Evolutionary conservation across 2,797 vertebrate species (phyloP), one percentile per base, ranked within the genome.

Genomic region (Craterocephalus amniculus): DNA sequence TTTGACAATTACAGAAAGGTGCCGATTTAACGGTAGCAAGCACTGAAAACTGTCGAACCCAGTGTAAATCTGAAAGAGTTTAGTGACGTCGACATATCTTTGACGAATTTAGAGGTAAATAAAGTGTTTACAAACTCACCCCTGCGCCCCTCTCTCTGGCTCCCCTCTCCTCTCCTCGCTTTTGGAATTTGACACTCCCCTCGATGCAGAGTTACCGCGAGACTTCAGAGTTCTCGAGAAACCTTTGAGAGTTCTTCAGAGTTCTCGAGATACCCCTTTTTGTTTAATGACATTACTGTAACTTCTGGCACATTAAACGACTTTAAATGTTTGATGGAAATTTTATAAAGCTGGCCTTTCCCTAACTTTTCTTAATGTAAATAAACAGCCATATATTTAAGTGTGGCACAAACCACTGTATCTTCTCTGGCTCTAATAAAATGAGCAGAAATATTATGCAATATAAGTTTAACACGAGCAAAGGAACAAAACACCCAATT

Each of bases 91-190:
- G 76, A 70, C 48, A 70, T n/a, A 31, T 72, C 43, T 65, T 51
- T 55, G 66, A 27, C 32, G 35, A 45, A 66, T 80, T 89, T 73
- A 87, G 85, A 90, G 73, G 78, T 83, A 89, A 90, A 84, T 88
- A 90, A 91, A 94, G 82, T 95, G 93, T 95, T 95, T 95, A 95
- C 93, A 95, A 95, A 95, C 95, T 95, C 90, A 95, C 94, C 94
- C 91, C 92, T 83, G 93, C 89, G 90, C 92, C 93, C 90, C 93
- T 92, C 91, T 89, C 86, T 85, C 83, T 83, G 80, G 71, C 89
- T 90, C 89, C 90, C 85, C 90, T 91, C 84, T 91, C 88, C 88
- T 87, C 87, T 90, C 87, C 88, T 86, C 91, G 89, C 91, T 91
- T 90, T 89, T 94, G 94, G 95, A 95, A 95, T 95, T 94, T 92